Evolutionary conservation across 2,888 invertebrate genomes (phyloP), one percentile per base, ranked within the genome.

Genomic region (Bugulina stolonifera): DNA sequence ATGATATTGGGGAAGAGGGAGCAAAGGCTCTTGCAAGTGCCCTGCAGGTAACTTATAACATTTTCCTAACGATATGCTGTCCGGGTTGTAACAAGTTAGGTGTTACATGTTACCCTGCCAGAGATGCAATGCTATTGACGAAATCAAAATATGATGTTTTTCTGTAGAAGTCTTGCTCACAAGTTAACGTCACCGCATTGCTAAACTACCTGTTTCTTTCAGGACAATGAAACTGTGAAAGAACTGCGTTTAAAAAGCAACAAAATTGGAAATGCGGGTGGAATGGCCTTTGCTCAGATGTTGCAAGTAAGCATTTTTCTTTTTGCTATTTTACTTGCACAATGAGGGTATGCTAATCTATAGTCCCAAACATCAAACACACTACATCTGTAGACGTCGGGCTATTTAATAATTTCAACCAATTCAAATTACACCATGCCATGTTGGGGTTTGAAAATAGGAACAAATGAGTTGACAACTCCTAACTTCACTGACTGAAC

Each of bases 231-330:
- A 35, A 77, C 77, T 22, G 72, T 84, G 72, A 74, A 72, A 69
- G 71, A 77, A 1, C 74, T 85, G 58, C 76, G 80, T 55, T 71
- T 85, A 73, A 83, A 78, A 72, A 84, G 83, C 1, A 85, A 85
- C 76, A 84, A 83, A 73, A 82, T 85, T 64, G 82, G 81, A 2
- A 81, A 83, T 75, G 79, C 78, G 64, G 84, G 85, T 5, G 84
- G 84, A 1, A 81, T 85, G 81, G 78, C 75, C 64, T 82, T 85
- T 76, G 85, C 85, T 55, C 81, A 83, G 75, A 80, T 81, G 70
- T 74, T 85, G 35, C 84, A 84, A 77, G 76, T 64, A 64, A 29
- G 32, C 10, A 32, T 64, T 32, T 3, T n/a, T 10, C 43, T 43
- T 43, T 43, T 18, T 18, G 43, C 18, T 43, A 43, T n/a, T n/a